Percentiles rank a stretch among this genome's conserved stretches.
Conservation (phyloP, 2,113 vertebrate genomes). For the Microcebus ravelobensis region DNA sequence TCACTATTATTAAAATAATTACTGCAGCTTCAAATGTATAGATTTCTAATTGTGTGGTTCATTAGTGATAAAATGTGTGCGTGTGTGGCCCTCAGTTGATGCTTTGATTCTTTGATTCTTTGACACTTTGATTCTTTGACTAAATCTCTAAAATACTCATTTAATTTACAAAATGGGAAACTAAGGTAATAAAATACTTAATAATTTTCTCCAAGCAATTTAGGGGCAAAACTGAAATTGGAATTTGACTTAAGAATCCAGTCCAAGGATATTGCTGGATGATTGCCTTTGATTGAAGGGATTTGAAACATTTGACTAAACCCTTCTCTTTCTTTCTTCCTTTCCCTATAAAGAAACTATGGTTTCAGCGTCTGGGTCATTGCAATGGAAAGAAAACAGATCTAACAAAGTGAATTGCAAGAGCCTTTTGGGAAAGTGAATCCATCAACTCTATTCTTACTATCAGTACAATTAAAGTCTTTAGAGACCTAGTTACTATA, state of each 20-base stretch:
- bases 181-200: conserved; percentile 41
- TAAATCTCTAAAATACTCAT: conserved; percentile 45
- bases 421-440: conserved; percentile 24
- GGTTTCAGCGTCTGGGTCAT: conserved; percentile 11
- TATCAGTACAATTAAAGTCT: conserved; percentile 23
- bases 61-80: conserved; percentile 36
- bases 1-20: conserved; percentile 52
- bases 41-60: conserved; percentile 53
- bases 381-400: conserved; percentile 50
- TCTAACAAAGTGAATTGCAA: conserved; percentile 16
- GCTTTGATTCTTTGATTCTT: conserved; percentile 50
- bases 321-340: not conserved
- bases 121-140: conserved; percentile 36
- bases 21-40: not conserved
- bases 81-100: not conserved
- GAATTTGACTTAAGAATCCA: conserved; percentile 44
- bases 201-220: conserved; percentile 51
- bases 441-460: conserved; percentile 26
- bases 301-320: conserved; percentile 39
- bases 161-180: conserved; percentile 56
- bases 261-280: not conserved
- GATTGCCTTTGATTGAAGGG: conserved; percentile 37
- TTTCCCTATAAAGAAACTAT: conserved; percentile 29
- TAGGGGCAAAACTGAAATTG: conserved; percentile 35
- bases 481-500: conserved; percentile 43